Percentiles rank a stretch among this genome's conserved stretches.
Conservation (phyloP, 1,140 invertebrate genomes). For the Ostrea denselamellosa region DNA sequence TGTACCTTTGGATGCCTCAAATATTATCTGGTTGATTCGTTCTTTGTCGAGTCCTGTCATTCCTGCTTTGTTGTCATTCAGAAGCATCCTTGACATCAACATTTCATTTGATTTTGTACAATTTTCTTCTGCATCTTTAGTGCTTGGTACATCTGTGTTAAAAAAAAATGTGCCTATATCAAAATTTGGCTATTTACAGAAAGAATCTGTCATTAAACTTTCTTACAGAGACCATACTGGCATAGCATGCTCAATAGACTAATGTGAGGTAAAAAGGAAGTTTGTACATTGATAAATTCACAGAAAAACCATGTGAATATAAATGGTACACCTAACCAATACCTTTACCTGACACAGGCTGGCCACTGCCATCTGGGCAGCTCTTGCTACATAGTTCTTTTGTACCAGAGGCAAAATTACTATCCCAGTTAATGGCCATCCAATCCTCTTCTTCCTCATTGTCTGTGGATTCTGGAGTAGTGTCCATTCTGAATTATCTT, state of each 20-base stretch:
- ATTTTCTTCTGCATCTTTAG: not conserved
- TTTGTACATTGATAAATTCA: too few relatives aligned
- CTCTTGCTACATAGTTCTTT: not conserved
- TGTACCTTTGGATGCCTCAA: constrained; percentile 81
- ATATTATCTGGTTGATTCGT: constrained; percentile 83
- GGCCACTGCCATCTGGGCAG: not conserved
- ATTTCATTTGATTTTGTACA: not conserved
- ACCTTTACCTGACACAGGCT: not conserved
- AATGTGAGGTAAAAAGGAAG: too few relatives aligned
- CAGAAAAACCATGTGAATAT: too few relatives aligned
- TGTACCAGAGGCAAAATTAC: constrained; percentile 3
- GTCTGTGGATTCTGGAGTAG: not conserved
- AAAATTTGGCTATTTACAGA: too few relatives aligned
- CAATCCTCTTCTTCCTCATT: constrained; percentile 11
- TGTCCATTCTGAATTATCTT: not conserved
- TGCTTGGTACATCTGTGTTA: not conserved
- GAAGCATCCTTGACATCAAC: constrained; percentile 68
- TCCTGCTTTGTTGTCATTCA: constrained; percentile 82
- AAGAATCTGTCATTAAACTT: too few relatives aligned
- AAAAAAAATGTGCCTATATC: not conserved
- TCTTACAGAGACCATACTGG: too few relatives aligned
- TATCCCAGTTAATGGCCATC: constrained; percentile 32
- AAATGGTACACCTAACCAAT: not conserved
- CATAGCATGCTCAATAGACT: too few relatives aligned
- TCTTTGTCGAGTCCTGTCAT: constrained; percentile 83